Evolutionary conservation across 23 tunicate genomes (phyloP), one percentile per base, ranked within the genome.

Genomic region (Styela clava): DNA sequence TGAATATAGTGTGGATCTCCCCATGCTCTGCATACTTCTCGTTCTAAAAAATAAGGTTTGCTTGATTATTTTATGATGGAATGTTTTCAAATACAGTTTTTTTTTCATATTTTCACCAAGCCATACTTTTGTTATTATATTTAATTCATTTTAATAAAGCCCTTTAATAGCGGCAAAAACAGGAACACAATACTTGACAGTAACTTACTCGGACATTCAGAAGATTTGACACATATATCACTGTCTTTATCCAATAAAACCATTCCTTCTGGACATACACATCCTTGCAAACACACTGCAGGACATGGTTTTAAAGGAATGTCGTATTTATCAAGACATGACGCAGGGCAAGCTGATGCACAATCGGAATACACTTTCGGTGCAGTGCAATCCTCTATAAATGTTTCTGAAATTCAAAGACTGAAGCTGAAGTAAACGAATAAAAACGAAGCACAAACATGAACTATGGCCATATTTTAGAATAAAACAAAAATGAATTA

Each of bases 1-100:
- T 86, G 81, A 79, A 67, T 81, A 64, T 89, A 89, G 74, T 89
- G 95, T 51, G 90, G 95, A 67, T 89, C 90, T 9, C 95, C 95
- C 86, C 86, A 85, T 32, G 95, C 89, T 31, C 24, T 81, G 86
- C 95, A 89, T 18, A 68, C 33, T 0, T 79, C 95, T 21, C 77
- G 77, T 27, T 68, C 95, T 89, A 44, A 44, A 44, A 44, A 44
- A 5, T 5, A n/a, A n/a, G n/a, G n/a, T n/a, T n/a, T n/a, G n/a
- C n/a, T n/a, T n/a, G n/a, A n/a, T n/a, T n/a, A n/a, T n/a, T n/a
- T n/a, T n/a, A n/a, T n/a, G n/a, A n/a, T n/a, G n/a, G n/a, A n/a
- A n/a, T n/a, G n/a, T n/a, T n/a, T n/a, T n/a, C n/a, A n/a, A n/a
- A n/a, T n/a, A n/a, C n/a, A n/a, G n/a, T n/a, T n/a, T n/a, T n/a